Evolutionary conservation across 2,888 invertebrate genomes (phyloP).

Genomic region (Sturmia bella): DNA sequence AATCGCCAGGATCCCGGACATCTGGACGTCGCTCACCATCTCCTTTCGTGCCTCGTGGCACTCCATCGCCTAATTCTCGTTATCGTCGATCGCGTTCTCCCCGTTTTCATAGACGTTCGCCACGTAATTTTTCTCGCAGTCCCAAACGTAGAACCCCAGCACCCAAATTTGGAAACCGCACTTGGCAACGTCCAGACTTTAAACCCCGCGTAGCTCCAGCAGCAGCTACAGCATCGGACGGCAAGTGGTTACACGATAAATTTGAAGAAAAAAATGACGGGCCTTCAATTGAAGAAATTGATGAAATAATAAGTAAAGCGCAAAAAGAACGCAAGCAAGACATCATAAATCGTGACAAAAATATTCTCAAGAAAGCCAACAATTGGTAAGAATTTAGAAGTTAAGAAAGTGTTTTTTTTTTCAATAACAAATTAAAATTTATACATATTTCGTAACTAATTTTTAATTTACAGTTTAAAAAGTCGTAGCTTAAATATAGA

Average conservation of each 20-base stretch:
- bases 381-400: constrained; percentile 50
- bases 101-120: constrained; percentile 29
- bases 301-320: constrained; percentile 83
- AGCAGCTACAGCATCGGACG: constrained; percentile 73
- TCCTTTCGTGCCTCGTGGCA: constrained; percentile 84
- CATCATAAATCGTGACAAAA: constrained; percentile 83
- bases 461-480: no score
- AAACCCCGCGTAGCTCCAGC: constrained; percentile 47
- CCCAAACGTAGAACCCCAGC: constrained; percentile 16
- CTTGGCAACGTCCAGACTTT: constrained; percentile 72
- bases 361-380: constrained; percentile 80
- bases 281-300: constrained; percentile 83
- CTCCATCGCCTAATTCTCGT: constrained; percentile 83
- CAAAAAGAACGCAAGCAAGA: constrained; percentile 84
- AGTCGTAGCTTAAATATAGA: constrained; percentile 10
- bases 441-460: constrained; percentile 19
- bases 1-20: constrained; percentile 77
- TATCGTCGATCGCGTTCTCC: constrained; percentile 80
- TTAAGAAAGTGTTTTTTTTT: constrained; percentile 5
- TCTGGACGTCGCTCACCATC: constrained; percentile 75
- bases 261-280: constrained; percentile 80
- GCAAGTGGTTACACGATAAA: constrained; percentile 83
- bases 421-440: background rate
- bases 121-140: constrained; percentile 58
- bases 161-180: constrained; percentile 73